phyloP scores from a whole-genome alignment of 2,888 invertebrate species.

The Strigamia crassipes region DNA sequence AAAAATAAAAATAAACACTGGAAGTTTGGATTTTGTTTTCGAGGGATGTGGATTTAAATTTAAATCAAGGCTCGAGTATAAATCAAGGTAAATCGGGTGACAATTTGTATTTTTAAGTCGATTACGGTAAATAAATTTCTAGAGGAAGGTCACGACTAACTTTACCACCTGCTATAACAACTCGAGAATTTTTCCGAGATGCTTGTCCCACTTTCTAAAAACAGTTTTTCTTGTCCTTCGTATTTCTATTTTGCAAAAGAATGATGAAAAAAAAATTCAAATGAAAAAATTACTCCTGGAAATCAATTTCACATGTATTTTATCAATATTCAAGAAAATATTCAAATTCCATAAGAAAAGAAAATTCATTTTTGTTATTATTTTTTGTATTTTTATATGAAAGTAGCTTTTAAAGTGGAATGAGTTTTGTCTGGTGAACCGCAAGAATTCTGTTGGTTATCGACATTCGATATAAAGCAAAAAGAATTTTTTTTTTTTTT shows the following conservation, averaged over 20 bases:
- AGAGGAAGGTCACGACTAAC: not conserved
- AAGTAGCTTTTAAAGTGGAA: not conserved
- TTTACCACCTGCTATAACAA: not conserved
- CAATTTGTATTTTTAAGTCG: not conserved
- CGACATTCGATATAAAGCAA: not conserved
- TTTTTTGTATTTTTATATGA: not conserved
- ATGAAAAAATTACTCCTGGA: too few species aligned
- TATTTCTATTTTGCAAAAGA: not conserved
- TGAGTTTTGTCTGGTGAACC: not conserved
- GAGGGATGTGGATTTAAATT: not conserved
- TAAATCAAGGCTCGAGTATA: not conserved
- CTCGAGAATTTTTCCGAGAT: not conserved
- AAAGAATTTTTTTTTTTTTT: not conserved
- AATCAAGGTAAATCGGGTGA: slow-evolving; percentile 4
- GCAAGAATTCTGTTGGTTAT: not conserved
- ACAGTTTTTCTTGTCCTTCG: slow-evolving; percentile 1
- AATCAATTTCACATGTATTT: too few species aligned
- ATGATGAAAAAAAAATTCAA: too few species aligned
- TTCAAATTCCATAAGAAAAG: too few species aligned
- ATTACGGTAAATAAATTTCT: not conserved
- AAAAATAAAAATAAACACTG: not conserved
- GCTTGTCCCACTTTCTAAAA: slow-evolving; percentile 4
- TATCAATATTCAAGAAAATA: too few species aligned
- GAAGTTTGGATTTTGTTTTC: not conserved
- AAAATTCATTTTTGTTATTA: too few species aligned